Evolutionary conservation across 1,140 invertebrate species (phyloP).

Genomic region (Trachymyrmex cornetzi): DNA sequence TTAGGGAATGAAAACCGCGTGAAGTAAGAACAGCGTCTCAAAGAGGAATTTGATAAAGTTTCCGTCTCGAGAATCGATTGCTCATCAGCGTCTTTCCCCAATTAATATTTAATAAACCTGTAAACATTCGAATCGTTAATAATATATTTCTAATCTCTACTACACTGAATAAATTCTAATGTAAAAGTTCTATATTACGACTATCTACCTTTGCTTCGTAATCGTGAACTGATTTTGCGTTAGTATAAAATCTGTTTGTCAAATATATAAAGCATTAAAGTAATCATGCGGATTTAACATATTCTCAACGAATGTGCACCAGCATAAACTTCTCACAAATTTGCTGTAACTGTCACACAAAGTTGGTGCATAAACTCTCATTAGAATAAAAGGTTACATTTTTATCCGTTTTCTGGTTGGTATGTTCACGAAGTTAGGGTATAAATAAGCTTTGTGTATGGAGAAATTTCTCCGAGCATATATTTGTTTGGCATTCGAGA

Average conservation of each 20-base stretch:
- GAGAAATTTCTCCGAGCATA: slow-evolving; percentile 28
- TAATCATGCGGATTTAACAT: slow-evolving; percentile 23
- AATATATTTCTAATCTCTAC: not conserved
- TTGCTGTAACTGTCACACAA: slow-evolving; percentile 22
- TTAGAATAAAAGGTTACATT: slow-evolving; percentile 46
- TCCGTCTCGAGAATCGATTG: not conserved
- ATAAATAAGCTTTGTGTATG: slow-evolving; percentile 53
- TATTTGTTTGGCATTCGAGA: slow-evolving; percentile 49
- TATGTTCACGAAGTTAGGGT: slow-evolving; percentile 35
- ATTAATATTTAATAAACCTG: not conserved
- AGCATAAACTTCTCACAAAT: slow-evolving; percentile 19
- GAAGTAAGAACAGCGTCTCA: slow-evolving; percentile 2
- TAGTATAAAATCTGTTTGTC: not conserved
- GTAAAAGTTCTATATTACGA: not conserved
- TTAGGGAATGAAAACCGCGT: slow-evolving; percentile 48
- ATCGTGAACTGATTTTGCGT: not conserved
- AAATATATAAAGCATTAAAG: slow-evolving; percentile 5
- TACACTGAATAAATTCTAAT: slow-evolving; percentile 16
- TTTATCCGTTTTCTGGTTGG: slow-evolving; percentile 39
- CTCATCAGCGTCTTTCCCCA: not conserved
- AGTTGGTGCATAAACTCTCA: slow-evolving; percentile 51
- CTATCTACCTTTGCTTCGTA: not conserved
- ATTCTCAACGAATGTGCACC: not conserved
- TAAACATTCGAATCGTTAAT: not conserved
- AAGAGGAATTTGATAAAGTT: slow-evolving; percentile 1